Conservation (phyloP, 2,888 invertebrate species). For the Drosophila melanosoma region DNA sequence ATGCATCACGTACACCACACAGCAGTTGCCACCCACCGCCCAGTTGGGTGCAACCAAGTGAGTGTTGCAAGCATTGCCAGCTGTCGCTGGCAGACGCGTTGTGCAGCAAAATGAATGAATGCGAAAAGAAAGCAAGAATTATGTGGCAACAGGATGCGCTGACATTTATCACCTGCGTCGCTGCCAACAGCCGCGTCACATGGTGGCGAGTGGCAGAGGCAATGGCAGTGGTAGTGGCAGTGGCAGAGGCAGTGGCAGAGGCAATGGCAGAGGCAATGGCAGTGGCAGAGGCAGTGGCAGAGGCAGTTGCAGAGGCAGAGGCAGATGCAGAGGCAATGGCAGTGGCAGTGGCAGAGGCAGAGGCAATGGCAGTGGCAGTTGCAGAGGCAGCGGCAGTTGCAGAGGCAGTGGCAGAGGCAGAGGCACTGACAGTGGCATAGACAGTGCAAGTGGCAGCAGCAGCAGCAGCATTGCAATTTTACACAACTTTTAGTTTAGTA, state of each 20-base stretch:
- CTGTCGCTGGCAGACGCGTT: conserved; percentile 38
- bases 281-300: not conserved
- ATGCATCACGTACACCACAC: conserved; percentile 1
- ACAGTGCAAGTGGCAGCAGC: conserved; percentile 6
- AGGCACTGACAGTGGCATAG: not conserved
- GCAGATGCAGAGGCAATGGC: conserved; percentile 1
- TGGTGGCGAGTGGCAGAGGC: too few relatives aligned
- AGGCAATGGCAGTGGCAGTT: not conserved
- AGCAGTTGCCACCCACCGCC: not conserved
- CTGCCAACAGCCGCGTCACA: conserved; percentile 7
- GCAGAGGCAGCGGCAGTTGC: not conserved
- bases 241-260: not conserved
- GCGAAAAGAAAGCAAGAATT: conserved; percentile 56
- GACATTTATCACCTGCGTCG: conserved; percentile 75
- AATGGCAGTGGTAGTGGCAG: too few relatives aligned
- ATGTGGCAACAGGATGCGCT: conserved; percentile 78
- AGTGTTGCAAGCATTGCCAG: conserved; percentile 34
- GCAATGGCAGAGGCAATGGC: not conserved
- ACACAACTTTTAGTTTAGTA: conserved; percentile 1
- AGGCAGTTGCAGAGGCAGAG: not conserved
- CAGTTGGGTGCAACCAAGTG: not conserved
- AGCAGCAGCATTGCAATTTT: conserved; percentile 13
- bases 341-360: conserved; percentile 12
- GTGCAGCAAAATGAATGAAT: conserved; percentile 51
- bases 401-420: not conserved